Evolutionary conservation across 2,888 invertebrate species (phyloP), one percentile per base, ranked within the genome.

Genomic region (Pseudococcus longispinus): DNA sequence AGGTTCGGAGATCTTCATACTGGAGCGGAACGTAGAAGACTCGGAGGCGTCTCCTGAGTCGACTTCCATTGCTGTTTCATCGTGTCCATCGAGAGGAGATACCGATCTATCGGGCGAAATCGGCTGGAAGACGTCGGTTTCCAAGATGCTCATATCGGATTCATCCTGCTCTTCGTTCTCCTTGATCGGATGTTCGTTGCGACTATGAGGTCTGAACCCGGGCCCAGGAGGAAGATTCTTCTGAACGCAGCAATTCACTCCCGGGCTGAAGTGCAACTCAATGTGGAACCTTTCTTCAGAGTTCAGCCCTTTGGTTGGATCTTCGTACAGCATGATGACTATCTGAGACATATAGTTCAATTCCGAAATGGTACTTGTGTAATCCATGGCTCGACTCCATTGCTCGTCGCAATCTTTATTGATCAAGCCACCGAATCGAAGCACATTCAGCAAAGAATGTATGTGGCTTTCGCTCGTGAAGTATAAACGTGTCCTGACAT

Each of bases 401-500:
- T 99, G 99, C 91, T 98, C 97, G 91, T 99, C 99, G 89, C 94
- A 96, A 44, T 87, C 87, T 18, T 87, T 80, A n/a, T 86, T 88
- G 29, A 97, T 92, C 87, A 98, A 91, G 29, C 97, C 97, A 15
- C 98, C 98, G 91, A 96, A 97, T 88, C 98, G 93, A 84, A 99
- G 93, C 88, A 99, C 96, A 3, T 98, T 99, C 88, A 99, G 94
- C 88, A 99, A 92, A 13, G 98, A 99, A 92, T 99, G 99, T 88
- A 99, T 97, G 92, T 99, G 99, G 90, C 98, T 98, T 92, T 99
- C 99, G 91, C 98, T 98, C 2, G 99, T 99, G 91, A 99, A 99
- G 92, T 99, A 99, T 70, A 99, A 93, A n/a, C 99, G 94, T 9
- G 99, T 99, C 88, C 99, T 93, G 37, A 99, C 99, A 92, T 99